Conservation (phyloP, 2,888 invertebrate species). For the Cerastis leucographa region DNA sequence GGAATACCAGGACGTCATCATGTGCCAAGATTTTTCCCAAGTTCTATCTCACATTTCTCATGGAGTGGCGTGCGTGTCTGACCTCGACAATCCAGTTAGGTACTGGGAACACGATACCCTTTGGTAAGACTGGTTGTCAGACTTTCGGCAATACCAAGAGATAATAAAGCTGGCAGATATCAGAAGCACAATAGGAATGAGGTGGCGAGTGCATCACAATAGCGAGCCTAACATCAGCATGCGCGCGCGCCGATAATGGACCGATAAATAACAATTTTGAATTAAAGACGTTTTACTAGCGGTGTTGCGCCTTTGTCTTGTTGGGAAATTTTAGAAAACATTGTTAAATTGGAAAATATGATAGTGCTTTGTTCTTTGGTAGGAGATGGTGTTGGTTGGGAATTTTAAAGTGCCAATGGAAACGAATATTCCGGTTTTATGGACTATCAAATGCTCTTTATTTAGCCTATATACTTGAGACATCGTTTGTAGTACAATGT, state of each 20-base stretch:
- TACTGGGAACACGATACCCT: not conserved
- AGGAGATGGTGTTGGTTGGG: not conserved
- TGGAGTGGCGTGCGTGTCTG: not conserved
- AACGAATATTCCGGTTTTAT: not conserved
- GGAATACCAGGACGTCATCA: constrained; percentile 10
- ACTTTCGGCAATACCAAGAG: constrained; percentile 11
- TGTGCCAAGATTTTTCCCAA: not conserved
- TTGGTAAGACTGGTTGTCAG: constrained; percentile 4
- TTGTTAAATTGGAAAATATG: constrained; percentile 31
- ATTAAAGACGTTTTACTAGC: constrained; percentile 74
- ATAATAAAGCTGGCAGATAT: constrained; percentile 67
- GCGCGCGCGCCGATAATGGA: constrained; percentile 75
- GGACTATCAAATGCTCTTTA: not conserved
- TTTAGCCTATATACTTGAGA: not conserved
- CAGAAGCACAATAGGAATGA: constrained; percentile 77
- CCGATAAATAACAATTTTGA: constrained; percentile 81
- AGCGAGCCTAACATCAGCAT: constrained; percentile 62
- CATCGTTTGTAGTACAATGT: not conserved
- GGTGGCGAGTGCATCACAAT: constrained; percentile 80
- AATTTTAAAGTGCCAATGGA: not conserved
- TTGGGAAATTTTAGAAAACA: constrained; percentile 51
- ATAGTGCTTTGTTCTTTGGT: constrained; percentile 14
- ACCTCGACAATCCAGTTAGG: not conserved
- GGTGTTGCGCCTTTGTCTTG: constrained; percentile 61
- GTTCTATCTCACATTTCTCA: not conserved